Base-by-base conservation (phyloP, 2,888 invertebrate genomes). In the Cephus spinipes region DNA sequence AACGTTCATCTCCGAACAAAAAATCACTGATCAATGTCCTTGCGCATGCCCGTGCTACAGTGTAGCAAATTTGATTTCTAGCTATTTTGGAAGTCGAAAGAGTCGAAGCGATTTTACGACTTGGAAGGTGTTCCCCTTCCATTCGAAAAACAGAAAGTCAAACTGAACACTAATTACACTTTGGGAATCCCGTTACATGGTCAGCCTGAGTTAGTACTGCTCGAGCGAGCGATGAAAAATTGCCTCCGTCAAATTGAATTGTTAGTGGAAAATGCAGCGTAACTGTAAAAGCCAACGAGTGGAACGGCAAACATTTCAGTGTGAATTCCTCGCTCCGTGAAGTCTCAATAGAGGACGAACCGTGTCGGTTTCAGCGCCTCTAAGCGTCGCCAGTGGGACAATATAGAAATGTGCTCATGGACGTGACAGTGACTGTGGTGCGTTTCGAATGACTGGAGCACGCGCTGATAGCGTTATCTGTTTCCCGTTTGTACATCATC, bases 121-220 rank as follows among this genome's bases (percentile, higher is more conserved):
- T 23, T 55, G 55, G 9, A 55, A 55, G 55, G 55, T 9, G 9
- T 55, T 71, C 71, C 71, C 71, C 31, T 33, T 71, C 71, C 71
- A 31, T 31, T 33, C 32, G 32, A 31, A 33, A 71, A 71, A 71
- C 71, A 31, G 71, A 71, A 71, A 71, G 71, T 71, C 30, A 12
- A 55, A 55, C 55, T 23, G 55, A 55, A 9, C 55, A 55, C 9
- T 6, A 55, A 55, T 32, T 71, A 71, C 71, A 32, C 23, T 71
- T n/a, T 23, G 71, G 71, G 71, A 71, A 71, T 71, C 71, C 71
- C 71, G 71, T 71, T 71, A 71, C 71, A 71, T 71, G 31, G 71
- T 3, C 32, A 12, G 55, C 9, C 15, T 0, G 23, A 55, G 55
- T 55, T 55, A 23, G 55, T 23, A 55, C 6, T 23, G 55, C 9